Conservation (phyloP, 2,888 invertebrate genomes). For the Synergus gifuensis region DNA sequence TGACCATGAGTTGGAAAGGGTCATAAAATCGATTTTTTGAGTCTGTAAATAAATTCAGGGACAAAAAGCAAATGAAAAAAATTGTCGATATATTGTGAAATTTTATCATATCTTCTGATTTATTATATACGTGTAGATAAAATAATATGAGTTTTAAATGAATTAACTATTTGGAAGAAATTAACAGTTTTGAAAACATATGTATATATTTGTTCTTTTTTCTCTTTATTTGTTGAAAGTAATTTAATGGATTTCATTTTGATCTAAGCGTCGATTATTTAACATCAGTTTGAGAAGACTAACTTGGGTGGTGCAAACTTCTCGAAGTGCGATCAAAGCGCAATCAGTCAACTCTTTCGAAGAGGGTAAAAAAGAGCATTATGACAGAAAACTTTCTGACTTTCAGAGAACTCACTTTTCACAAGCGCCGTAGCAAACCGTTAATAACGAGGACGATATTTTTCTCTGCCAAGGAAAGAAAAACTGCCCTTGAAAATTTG, state of each 20-base stretch:
- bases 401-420: conserved; percentile 16
- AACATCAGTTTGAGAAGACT: not conserved
- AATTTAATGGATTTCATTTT: not conserved
- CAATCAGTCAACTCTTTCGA: conserved; percentile 19
- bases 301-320: not conserved
- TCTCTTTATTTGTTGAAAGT: too few relatives aligned
- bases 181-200: too few relatives aligned
- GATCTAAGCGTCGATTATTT: not conserved
- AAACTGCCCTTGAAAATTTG: conserved; percentile 23
- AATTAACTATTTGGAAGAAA: not conserved
- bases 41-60: too few relatives aligned
- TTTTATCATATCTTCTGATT: too few relatives aligned
- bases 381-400: conserved; percentile 13
- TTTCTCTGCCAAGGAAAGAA: conserved; percentile 15
- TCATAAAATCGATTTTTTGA: not conserved
- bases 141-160: too few relatives aligned
- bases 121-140: too few relatives aligned
- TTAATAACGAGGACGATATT: conserved; percentile 33
- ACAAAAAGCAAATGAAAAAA: too few relatives aligned
- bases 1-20: not conserved
- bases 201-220: too few relatives aligned
- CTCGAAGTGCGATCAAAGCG: conserved; percentile 9
- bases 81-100: too few relatives aligned
- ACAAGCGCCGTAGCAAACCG: conserved; percentile 15
- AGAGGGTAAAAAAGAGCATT: conserved; percentile 8